phyloP scores from a whole-genome alignment of 2,797 vertebrate species.

The Etheostoma perlongum region DNA sequence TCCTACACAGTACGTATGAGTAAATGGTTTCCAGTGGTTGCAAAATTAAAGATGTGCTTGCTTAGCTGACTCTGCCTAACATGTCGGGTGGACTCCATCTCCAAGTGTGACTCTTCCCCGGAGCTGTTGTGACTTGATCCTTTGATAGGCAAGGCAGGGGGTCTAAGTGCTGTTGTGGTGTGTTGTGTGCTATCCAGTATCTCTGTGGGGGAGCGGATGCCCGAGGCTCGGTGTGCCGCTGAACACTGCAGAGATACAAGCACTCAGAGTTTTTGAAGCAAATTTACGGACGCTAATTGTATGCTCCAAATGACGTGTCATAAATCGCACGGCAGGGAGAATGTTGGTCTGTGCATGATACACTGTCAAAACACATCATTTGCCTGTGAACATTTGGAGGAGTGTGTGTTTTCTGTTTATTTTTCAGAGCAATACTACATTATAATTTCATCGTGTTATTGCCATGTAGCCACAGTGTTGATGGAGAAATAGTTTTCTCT shows the following conservation, averaged over 20 bases:
- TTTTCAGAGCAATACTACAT: slow-evolving; percentile 46
- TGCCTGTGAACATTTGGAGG: slow-evolving; percentile 41
- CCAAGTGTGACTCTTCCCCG: slow-evolving; percentile 50
- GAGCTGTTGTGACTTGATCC: slow-evolving; percentile 50
- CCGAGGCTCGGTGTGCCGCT: slow-evolving; percentile 46
- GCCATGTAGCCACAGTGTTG: slow-evolving; percentile 51
- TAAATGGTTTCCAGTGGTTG: slow-evolving; percentile 58
- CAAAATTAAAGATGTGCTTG: slow-evolving; percentile 38
- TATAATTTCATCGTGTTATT: slow-evolving; percentile 60
- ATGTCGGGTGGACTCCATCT: slow-evolving; percentile 19
- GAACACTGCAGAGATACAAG: slow-evolving; percentile 51
- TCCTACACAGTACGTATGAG: slow-evolving; percentile 23
- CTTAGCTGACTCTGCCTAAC: slow-evolving; percentile 28
- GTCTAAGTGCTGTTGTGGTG: slow-evolving; percentile 11
- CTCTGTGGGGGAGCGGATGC: slow-evolving; percentile 47
- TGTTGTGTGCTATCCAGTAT: slow-evolving; percentile 36
- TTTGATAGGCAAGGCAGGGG: slow-evolving; percentile 41
- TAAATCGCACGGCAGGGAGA: slow-evolving; percentile 72
- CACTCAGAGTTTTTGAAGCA: slow-evolving; percentile 54
- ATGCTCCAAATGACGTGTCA: slow-evolving; percentile 56
- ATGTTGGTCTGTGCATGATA: slow-evolving; percentile 27
- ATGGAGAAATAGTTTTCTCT: slow-evolving; percentile 47
- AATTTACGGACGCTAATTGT: slow-evolving; percentile 71
- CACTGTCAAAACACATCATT: slow-evolving; percentile 50
- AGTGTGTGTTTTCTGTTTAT: slow-evolving; percentile 54